phyloP scores from a whole-genome alignment of 2,797 vertebrate genomes.

The Semotilus atromaculatus region DNA sequence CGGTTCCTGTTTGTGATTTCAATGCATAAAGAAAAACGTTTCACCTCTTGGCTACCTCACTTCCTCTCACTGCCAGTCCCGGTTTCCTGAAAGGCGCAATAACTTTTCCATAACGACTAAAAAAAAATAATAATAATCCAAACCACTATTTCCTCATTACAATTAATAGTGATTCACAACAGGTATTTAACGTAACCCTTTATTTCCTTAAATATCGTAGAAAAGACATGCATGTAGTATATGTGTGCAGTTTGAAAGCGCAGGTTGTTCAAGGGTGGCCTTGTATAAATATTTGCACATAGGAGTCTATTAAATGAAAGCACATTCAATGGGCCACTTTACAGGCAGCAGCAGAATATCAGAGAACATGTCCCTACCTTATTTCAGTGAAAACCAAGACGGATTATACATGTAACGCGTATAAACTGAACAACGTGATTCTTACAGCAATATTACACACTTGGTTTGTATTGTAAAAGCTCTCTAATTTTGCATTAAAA shows the following conservation, averaged over 20 bases:
- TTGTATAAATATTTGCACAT: conserved; percentile 54
- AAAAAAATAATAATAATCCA: neutral
- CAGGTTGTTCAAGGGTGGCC: conserved; percentile 40
- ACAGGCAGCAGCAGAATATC: conserved; percentile 15
- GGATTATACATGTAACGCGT: neutral
- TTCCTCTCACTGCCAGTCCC: conserved; percentile 46
- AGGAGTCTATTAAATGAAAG: conserved; percentile 41
- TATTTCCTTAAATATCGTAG: conserved; percentile 22
- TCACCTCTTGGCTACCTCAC: conserved; percentile 48
- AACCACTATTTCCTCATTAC: neutral
- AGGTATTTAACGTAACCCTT: conserved; percentile 28
- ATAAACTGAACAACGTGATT: neutral
- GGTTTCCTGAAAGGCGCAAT: conserved; percentile 43
- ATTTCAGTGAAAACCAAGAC: neutral
- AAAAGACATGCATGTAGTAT: neutral
- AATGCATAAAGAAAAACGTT: conserved; percentile 42
- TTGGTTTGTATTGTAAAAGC: neutral
- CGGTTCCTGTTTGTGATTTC: conserved; percentile 54
- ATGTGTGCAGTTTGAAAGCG: conserved; percentile 6
- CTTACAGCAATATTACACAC: neutral
- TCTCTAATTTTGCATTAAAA: conserved; percentile 10
- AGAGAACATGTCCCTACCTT: conserved; percentile 28
- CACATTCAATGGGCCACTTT: conserved; percentile 24
- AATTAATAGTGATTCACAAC: conserved; percentile 2
- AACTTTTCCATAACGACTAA: conserved; percentile 23